Evolutionary conservation across 2,113 vertebrate species (phyloP).

Genomic region (Phyllopteryx taeniolatus): DNA sequence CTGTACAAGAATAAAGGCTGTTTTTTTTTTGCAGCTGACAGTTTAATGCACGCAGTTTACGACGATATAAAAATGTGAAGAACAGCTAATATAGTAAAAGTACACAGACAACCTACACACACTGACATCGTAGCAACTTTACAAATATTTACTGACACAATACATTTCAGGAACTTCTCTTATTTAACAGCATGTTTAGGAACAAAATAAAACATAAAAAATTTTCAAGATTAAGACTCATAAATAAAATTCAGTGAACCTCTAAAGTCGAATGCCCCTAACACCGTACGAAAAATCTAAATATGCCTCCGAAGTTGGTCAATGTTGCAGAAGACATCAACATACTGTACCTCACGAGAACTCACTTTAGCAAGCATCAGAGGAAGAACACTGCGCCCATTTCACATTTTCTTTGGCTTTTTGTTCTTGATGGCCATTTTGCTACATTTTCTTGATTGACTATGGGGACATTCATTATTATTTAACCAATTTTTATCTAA

Average conservation of each 20-base stretch:
- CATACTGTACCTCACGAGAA: too few species aligned
- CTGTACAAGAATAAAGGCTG: background rate
- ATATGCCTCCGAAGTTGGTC: too few species aligned
- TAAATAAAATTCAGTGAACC: background rate
- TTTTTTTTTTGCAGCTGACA: background rate
- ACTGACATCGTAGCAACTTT: background rate
- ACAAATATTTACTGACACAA: background rate
- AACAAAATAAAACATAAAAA: background rate
- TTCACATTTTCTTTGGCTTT: too few species aligned
- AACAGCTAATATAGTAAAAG: conserved; percentile 1
- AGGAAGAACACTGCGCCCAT: too few species aligned
- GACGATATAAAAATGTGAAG: background rate
- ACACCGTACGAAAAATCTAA: background rate
- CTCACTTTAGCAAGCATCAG: too few species aligned
- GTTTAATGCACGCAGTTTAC: background rate
- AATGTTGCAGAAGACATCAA: too few species aligned
- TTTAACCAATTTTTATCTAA: too few species aligned
- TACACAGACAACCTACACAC: background rate
- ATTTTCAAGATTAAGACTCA: too few species aligned
- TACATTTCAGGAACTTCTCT: background rate
- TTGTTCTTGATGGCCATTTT: too few species aligned
- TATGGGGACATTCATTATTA: too few species aligned
- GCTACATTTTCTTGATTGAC: too few species aligned
- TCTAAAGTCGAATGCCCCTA: background rate
- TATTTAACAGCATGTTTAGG: background rate